Evolutionary conservation across 2,888 invertebrate genomes (phyloP), one percentile per base, ranked within the genome.

Genomic region (Crematogaster levior): DNA sequence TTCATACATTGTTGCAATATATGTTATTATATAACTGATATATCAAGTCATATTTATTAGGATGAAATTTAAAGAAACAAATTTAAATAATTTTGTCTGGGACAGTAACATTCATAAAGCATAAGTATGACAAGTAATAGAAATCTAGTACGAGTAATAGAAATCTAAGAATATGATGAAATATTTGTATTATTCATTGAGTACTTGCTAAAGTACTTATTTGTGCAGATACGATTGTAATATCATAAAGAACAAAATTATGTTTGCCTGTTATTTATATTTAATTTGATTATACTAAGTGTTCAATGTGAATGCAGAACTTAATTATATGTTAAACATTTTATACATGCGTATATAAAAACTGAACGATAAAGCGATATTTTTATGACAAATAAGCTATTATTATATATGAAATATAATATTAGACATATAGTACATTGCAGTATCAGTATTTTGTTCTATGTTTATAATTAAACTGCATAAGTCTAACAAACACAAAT

Each of bases 361-460:
- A 30, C 48, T 73, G 51, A 60, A 58, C 15, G 60, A n/a, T 18
- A 48, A 27, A 60, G 46, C 72, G 58, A 72, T 58, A 63, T 65
- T 75, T 65, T 63, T 63, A 37, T 65, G 27, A 12, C n/a, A 51
- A 80, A 80, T 60, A 61, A 80, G 21, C 15, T 48, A 15, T 7
- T 9, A 40, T 60, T 53, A 56, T 81, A 53, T 27, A 60, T 83
- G 80, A 68, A 77, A 80, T 84, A 61, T 86, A 84, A 82, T 65
- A 46, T 82, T 84, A 75, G 60, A 74, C 18, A 9, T 40, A 15
- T 40, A 58, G 56, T 72, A 72, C 37, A 27, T 37, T 56, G 18
- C 37, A 72, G n/a, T 24, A 37, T 2, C 30, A 30, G 56, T 27
- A 21, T 48, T 82, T 43, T 65, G 70, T 21, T 83, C 66, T 40